Conservation (phyloP, 2,797 vertebrate genomes). For the Phrynocephalus guinanensis region DNA sequence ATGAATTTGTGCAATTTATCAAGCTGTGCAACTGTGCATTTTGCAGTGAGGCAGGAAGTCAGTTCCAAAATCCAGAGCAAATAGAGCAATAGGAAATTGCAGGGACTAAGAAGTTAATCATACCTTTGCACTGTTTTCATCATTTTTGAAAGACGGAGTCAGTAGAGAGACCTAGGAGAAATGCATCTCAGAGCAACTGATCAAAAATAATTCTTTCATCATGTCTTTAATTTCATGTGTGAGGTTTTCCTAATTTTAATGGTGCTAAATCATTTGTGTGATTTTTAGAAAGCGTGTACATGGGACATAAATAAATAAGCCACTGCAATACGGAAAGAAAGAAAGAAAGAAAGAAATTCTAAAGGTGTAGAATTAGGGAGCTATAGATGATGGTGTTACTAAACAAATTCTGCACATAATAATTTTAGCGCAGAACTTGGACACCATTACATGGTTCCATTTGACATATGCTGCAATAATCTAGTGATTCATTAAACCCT, state of each 20-base stretch:
- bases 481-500: slow-evolving; percentile 66
- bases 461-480: slow-evolving; percentile 65
- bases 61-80: slow-evolving; percentile 79
- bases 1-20: slow-evolving; percentile 78
- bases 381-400: slow-evolving; percentile 44
- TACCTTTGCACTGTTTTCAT: slow-evolving; percentile 76
- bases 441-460: slow-evolving; percentile 63
- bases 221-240: slow-evolving; percentile 76
- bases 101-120: slow-evolving; percentile 81
- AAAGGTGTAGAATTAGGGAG: slow-evolving; percentile 59
- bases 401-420: slow-evolving; percentile 75
- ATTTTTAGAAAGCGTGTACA: slow-evolving; percentile 51
- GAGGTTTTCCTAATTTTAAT: slow-evolving; percentile 75
- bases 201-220: slow-evolving; percentile 78
- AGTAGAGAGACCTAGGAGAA: slow-evolving; percentile 54
- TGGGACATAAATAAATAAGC: slow-evolving; percentile 29
- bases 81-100: slow-evolving; percentile 76
- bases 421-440: slow-evolving; percentile 54
- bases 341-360: slow-evolving; percentile 37
- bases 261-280: slow-evolving; percentile 70
- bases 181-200: slow-evolving; percentile 73
- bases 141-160: slow-evolving; percentile 73
- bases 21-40: slow-evolving; percentile 75
- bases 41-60: slow-evolving; percentile 79
- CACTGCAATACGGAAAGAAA: slow-evolving; percentile 54